Evolutionary conservation across 2,888 invertebrate species (phyloP).

Genomic region (Hyposoter dolosus): DNA sequence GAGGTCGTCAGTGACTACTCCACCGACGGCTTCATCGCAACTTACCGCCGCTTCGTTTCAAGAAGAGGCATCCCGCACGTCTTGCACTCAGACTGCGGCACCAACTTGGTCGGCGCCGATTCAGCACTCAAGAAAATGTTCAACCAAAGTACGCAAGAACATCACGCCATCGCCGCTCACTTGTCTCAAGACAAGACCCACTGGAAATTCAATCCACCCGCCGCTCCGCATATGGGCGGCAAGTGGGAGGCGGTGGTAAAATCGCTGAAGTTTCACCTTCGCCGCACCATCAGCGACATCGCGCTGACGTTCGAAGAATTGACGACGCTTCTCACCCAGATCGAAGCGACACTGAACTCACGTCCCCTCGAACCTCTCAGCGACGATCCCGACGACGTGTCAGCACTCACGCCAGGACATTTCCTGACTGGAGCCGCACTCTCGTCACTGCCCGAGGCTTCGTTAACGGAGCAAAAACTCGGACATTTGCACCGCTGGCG

Average conservation of each 20-base stretch:
- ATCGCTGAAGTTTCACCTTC: conserved; percentile 31
- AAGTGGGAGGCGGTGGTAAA: conserved; percentile 47
- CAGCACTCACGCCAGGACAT: conserved; percentile 17
- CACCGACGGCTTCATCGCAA: conserved; percentile 68
- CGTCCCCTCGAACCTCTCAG: not conserved
- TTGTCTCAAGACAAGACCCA: not conserved
- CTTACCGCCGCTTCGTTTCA: conserved; percentile 67
- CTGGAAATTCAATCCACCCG: conserved; percentile 36
- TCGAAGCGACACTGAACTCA: conserved; percentile 31
- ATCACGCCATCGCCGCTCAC: not conserved
- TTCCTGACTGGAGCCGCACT: conserved; percentile 2
- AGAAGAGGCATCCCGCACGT: conserved; percentile 61
- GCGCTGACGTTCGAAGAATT: conserved; percentile 41
- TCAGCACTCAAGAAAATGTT: not conserved
- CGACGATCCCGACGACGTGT: conserved; percentile 16
- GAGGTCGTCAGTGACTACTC: conserved; percentile 67
- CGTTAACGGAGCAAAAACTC: not conserved
- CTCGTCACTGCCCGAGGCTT: not conserved
- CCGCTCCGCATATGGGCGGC: conserved; percentile 27
- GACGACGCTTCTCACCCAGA: conserved; percentile 35
- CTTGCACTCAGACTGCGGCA: conserved; percentile 13
- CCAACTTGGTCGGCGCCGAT: conserved; percentile 3
- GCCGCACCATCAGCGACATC: not conserved
- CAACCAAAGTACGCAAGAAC: not conserved
- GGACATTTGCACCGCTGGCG: conserved; percentile 5